Percentiles rank a stretch among this genome's conserved stretches.
Conservation (phyloP, 2,888 invertebrate genomes). For the Griposia aprilina region DNA sequence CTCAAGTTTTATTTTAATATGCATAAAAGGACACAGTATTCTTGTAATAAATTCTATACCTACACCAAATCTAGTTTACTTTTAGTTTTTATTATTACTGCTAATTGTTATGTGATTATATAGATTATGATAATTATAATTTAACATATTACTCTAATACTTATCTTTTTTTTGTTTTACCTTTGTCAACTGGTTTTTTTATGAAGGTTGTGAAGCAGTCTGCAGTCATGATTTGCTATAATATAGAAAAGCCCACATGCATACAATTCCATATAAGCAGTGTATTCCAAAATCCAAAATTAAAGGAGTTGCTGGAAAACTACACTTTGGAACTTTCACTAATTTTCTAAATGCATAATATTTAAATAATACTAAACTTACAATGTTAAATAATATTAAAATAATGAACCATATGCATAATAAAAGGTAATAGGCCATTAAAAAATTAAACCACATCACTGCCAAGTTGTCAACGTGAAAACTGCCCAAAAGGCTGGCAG, state of each 20-base stretch:
- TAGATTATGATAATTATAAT: constrained; percentile 41
- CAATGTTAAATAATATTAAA: background rate
- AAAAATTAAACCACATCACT: background rate
- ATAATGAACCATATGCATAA: background rate
- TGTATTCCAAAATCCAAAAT: background rate
- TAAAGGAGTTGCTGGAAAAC: background rate
- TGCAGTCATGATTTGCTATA: background rate
- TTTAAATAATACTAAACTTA: background rate
- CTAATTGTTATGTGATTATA: constrained; percentile 44
- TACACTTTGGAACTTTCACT: too few species aligned
- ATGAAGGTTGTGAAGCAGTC: background rate
- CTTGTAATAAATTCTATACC: constrained; percentile 43
- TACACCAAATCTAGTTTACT: constrained; percentile 60
- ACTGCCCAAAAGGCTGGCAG: too few species aligned
- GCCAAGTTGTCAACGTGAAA: background rate
- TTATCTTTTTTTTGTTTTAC: constrained; percentile 13
- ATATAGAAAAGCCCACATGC: background rate
- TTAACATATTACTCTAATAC: constrained; percentile 19
- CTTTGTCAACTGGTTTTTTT: constrained; percentile 3
- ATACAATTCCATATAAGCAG: background rate
- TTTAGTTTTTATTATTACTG: constrained; percentile 34
- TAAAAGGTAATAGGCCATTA: background rate
- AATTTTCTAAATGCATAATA: background rate
- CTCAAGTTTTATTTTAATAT: constrained; percentile 48
- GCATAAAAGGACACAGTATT: constrained; percentile 50